Evolutionary conservation across 2,888 invertebrate species (phyloP).

Genomic region (Synanthedon tipuliformis): DNA sequence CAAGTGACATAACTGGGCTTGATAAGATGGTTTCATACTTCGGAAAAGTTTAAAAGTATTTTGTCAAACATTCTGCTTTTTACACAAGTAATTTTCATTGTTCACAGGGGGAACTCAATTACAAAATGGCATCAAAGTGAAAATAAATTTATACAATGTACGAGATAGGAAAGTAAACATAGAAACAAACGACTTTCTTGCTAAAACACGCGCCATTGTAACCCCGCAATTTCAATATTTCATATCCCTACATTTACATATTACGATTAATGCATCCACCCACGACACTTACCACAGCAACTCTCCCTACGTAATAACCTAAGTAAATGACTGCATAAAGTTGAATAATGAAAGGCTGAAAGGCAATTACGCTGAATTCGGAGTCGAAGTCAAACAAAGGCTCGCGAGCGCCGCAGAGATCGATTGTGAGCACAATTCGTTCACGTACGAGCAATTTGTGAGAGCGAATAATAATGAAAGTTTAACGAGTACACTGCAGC

Average conservation of each 20-base stretch:
- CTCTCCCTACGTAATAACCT: constrained; percentile 66
- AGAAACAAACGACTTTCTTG: neutral
- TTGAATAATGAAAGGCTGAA: constrained; percentile 69
- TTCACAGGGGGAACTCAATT: too few relatives aligned
- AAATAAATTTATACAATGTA: too few relatives aligned
- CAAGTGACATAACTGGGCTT: too few relatives aligned
- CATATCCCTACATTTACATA: constrained; percentile 63
- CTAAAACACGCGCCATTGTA: constrained; percentile 33
- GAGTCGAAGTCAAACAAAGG: constrained; percentile 68
- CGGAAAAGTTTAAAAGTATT: too few relatives aligned
- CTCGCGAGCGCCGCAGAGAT: constrained; percentile 50
- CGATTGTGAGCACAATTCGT: constrained; percentile 63
- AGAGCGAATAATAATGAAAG: constrained; percentile 64
- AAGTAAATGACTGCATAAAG: constrained; percentile 70
- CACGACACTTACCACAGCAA: constrained; percentile 56
- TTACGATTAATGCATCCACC: constrained; percentile 68
- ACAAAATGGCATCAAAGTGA: too few relatives aligned
- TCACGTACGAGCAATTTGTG: constrained; percentile 66
- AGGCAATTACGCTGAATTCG: constrained; percentile 69
- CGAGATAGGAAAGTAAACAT: too few relatives aligned
- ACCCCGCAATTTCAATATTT: constrained; percentile 61
- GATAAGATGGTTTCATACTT: too few relatives aligned
- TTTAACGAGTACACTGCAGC: constrained; percentile 57
- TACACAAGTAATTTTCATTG: too few relatives aligned
- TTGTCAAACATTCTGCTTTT: too few relatives aligned